Conservation (phyloP, 2,888 invertebrate genomes). For the Petrophora chlorosata region DNA sequence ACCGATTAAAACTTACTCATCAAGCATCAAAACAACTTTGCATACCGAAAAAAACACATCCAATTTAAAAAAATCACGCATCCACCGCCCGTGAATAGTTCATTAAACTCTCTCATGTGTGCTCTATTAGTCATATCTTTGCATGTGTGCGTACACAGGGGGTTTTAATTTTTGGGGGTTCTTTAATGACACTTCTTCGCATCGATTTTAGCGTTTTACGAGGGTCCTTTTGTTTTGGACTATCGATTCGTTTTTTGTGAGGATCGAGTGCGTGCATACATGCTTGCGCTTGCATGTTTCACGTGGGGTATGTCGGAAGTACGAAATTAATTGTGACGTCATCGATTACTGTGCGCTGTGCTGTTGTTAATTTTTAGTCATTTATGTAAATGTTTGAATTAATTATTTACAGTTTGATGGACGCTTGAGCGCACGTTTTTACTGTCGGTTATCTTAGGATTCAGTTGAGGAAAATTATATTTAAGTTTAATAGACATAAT, state of each 20-base stretch:
- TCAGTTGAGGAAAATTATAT: too few relatives aligned
- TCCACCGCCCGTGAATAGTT: constrained; percentile 34
- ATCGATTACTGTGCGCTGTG: constrained; percentile 14
- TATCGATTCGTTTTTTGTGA: constrained; percentile 71
- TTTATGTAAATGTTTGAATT: too few relatives aligned
- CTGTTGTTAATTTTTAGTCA: background rate
- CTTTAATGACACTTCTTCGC: constrained; percentile 83
- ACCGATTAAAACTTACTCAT: background rate
- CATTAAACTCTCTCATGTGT: constrained; percentile 46
- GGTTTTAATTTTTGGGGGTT: constrained; percentile 82
- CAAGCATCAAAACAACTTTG: constrained; percentile 3
- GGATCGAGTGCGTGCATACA: constrained; percentile 63
- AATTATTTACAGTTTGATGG: too few relatives aligned
- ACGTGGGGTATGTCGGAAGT: constrained; percentile 39
- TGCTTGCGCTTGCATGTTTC: constrained; percentile 46
- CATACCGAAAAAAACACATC: constrained; percentile 14
- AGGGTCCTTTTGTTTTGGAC: constrained; percentile 80
- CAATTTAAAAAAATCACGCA: constrained; percentile 27
- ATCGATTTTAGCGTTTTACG: constrained; percentile 79
- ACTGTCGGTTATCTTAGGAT: too few relatives aligned
- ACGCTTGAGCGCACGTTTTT: too few relatives aligned
- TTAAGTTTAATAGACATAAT: too few relatives aligned
- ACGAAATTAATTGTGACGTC: constrained; percentile 40
- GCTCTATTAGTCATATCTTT: constrained; percentile 53
- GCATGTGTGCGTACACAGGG: constrained; percentile 60